Conservation (phyloP, 2,888 invertebrate species). For the Trypoxylon attenuatum region DNA sequence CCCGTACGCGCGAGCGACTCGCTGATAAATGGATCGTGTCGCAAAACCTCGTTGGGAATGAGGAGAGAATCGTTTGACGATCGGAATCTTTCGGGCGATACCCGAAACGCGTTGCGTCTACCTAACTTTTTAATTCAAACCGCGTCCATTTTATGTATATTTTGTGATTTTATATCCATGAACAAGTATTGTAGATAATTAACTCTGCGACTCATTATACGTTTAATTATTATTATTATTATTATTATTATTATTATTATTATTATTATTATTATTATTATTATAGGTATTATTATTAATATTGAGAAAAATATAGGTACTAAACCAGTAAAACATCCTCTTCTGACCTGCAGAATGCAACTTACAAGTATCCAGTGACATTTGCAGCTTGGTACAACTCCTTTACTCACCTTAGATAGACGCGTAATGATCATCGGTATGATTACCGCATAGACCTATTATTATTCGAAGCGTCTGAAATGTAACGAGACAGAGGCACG, state of each 20-base stretch:
- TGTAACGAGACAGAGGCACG: no score
- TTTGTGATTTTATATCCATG: conserved; percentile 74
- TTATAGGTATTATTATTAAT: conserved; percentile 52
- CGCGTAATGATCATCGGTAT: no score
- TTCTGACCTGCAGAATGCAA: background rate
- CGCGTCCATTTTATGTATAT: conserved; percentile 72
- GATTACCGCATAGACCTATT: background rate
- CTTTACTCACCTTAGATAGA: no score
- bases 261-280: conserved; percentile 40
- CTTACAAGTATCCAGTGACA: no score
- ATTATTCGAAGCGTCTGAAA: background rate
- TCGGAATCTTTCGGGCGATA: conserved; percentile 4
- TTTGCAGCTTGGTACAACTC: no score
- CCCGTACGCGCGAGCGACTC: conserved; percentile 14
- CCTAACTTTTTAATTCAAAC: conserved; percentile 44
- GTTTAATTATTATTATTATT: conserved; percentile 62
- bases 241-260: conserved; percentile 59
- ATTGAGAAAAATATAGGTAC: conserved; percentile 64
- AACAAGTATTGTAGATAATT: conserved; percentile 74
- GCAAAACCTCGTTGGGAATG: conserved; percentile 33
- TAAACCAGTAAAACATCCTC: conserved; percentile 65
- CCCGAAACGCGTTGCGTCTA: conserved; percentile 39
- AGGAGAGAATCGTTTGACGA: conserved; percentile 31
- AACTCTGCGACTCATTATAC: conserved; percentile 70
- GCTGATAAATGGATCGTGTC: conserved; percentile 16